phyloP scores from a whole-genome alignment of 2,113 vertebrate genomes.

The Clarias gariepinus region DNA sequence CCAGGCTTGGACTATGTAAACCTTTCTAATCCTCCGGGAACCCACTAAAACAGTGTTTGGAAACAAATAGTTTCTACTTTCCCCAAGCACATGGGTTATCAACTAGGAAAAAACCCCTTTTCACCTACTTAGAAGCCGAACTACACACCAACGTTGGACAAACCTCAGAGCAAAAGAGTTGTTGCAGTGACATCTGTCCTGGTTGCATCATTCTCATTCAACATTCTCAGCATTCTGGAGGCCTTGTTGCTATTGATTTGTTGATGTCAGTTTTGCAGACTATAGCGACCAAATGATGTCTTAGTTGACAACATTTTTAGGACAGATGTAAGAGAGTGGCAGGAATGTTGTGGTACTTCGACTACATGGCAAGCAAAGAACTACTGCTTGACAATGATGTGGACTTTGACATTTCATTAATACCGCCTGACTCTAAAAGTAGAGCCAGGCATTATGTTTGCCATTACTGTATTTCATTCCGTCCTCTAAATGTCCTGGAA shows the following conservation, averaged over 20 bases:
- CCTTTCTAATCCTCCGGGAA: background rate
- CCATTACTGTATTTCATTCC: slow-evolving; percentile 35
- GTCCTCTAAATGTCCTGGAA: slow-evolving; percentile 10
- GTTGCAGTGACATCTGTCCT: slow-evolving; percentile 29
- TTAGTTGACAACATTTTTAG: background rate
- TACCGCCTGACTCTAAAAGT: slow-evolving; percentile 29
- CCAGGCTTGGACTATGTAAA: background rate
- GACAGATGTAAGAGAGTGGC: background rate
- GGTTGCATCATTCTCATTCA: slow-evolving; percentile 17
- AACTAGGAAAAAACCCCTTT: background rate
- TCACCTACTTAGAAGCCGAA: background rate
- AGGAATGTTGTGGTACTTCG: background rate
- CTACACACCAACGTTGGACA: background rate
- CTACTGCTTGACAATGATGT: slow-evolving; percentile 27
- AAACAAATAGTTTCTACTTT: background rate
- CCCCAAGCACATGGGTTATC: background rate
- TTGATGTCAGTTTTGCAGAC: background rate
- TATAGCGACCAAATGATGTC: background rate
- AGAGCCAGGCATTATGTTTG: slow-evolving; percentile 18
- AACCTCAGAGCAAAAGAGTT: background rate
- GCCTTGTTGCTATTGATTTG: background rate
- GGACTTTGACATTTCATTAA: slow-evolving; percentile 48
- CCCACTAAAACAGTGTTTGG: background rate
- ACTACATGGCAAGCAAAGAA: background rate
- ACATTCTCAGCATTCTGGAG: background rate